These are phyloP conservation scores for Dolichoris vasculosae DNA, from an alignment of 1,140 invertebrate genomes.

Conservation along the genomic window DNA sequence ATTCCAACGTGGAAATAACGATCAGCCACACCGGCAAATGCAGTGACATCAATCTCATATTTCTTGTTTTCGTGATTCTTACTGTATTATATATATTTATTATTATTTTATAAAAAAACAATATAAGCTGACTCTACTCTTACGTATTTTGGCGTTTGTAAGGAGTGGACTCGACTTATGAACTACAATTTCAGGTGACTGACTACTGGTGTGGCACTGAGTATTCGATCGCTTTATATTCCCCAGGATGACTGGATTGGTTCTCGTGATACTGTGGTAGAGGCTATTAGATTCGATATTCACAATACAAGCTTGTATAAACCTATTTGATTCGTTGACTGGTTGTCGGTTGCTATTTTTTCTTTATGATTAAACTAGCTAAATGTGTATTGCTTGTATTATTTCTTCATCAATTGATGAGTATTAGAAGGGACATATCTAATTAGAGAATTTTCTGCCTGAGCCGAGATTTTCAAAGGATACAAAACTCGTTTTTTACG, in stretches of 20 bases:
- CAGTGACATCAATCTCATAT: background rate
- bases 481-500: background rate
- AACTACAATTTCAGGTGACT: conserved; percentile 45
- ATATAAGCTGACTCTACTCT: background rate
- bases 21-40: background rate
- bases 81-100: background rate
- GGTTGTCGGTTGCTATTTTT: background rate
- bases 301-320: background rate
- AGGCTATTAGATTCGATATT: background rate
- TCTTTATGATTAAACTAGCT: background rate
- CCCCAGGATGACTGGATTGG: conserved; percentile 29
- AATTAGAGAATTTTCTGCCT: background rate
- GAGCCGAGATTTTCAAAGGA: background rate
- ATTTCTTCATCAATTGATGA: background rate
- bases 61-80: background rate
- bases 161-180: background rate
- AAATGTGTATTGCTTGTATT: background rate
- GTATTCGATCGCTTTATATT: conserved; percentile 49
- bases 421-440: background rate
- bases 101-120: background rate
- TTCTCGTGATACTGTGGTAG: background rate
- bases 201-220: conserved; percentile 27
- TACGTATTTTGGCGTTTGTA: background rate
- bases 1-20: background rate
- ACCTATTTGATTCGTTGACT: conserved; percentile 3